Evolutionary conservation across 1,140 invertebrate genomes (phyloP).

Genomic region (Bactericera cockerelli): DNA sequence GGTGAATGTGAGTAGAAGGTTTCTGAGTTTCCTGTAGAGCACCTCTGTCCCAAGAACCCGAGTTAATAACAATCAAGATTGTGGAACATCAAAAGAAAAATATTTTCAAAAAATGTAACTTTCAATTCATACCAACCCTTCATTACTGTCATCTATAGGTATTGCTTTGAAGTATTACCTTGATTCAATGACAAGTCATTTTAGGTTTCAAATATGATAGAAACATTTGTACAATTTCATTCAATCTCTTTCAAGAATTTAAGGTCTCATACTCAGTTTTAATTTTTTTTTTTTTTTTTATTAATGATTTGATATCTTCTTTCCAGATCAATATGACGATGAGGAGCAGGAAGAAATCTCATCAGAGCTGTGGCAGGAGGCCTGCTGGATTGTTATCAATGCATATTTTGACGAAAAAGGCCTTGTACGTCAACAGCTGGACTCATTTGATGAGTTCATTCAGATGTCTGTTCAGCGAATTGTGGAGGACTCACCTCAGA

Average conservation of each 20-base stretch:
- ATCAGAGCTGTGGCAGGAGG: conserved; percentile 94
- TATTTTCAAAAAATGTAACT: too few relatives aligned
- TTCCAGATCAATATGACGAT: conserved; percentile 48
- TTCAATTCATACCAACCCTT: too few relatives aligned
- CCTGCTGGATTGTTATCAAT: conserved; percentile 99
- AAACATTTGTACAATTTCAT: background rate
- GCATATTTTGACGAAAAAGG: conserved; percentile 99
- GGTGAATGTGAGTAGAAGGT: too few relatives aligned
- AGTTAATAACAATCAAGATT: too few relatives aligned
- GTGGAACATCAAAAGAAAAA: too few relatives aligned
- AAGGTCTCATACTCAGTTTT: background rate
- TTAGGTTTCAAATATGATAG: background rate
- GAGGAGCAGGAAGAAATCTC: conserved; percentile 81
- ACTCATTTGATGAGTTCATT: conserved; percentile 99
- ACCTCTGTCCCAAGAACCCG: too few relatives aligned
- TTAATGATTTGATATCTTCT: conserved; percentile 10
- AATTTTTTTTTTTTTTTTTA: background rate
- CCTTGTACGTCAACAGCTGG: conserved; percentile 93
- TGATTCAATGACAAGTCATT: background rate
- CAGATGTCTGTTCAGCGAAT: conserved; percentile 99
- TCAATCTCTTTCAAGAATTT: background rate
- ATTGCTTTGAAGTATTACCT: background rate
- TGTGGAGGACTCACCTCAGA: conserved; percentile 94
- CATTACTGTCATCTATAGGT: background rate
- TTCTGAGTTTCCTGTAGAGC: too few relatives aligned